Base-by-base conservation (phyloP, 2,888 invertebrate species). In the Phengaris arion region DNA sequence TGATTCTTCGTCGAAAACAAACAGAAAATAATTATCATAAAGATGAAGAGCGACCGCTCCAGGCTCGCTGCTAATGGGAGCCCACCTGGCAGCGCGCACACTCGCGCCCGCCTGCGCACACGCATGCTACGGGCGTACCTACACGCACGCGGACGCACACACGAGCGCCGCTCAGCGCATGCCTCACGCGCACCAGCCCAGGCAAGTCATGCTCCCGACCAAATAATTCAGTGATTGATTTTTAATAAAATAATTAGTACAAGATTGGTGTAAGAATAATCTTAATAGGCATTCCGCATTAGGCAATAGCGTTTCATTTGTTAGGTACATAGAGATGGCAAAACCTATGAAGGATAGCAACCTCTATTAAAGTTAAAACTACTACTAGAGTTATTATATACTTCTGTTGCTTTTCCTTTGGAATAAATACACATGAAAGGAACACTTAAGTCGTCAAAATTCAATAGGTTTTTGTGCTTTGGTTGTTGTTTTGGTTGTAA, bases 11-110 rank as follows among this genome's bases (percentile, higher is more conserved):
- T 90, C 92, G 92, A 93, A 93, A 93, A 93, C 93, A 93, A 93
- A 93, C 93, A 93, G 91, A 92, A 93, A 93, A 93, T 93, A 93
- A 93, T 93, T 93, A 93, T 92, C 93, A 93, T 93, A 93, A 93
- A 93, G 93, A 93, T 93, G 93, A 93, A 93, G 92, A 92, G 92
- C 89, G 91, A 89, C 93, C 93, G 93, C 92, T 89, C 89, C 87
- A 86, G 88, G 86, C 90, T 86, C 87, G 87, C 91, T 91, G 90
- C 91, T 92, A 92, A 92, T 92, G 92, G 91, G 88, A 84, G 91
- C 88, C 92, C 92, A 91, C 92, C 92, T 92, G 92, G 93, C 91
- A 87, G 89, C 86, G 79, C 81, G 82, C 80, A 77, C 77, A 79
- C 79, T 78, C 82, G 82, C 77, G 74, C 79, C 76, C 78, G 77